Conservation (phyloP, 2,888 invertebrate genomes). For the Athripsodes cinereus region DNA sequence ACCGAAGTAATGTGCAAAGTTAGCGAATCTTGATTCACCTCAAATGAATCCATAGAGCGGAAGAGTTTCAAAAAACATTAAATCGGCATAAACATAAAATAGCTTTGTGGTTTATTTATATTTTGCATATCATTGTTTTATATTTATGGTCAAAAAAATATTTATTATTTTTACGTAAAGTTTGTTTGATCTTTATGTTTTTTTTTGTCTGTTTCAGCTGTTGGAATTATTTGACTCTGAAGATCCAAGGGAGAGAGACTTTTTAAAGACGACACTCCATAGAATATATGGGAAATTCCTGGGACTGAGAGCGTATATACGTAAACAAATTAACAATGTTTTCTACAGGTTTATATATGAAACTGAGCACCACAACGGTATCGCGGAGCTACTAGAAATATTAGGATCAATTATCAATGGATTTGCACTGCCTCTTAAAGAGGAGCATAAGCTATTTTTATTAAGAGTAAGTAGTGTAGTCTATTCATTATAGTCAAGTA, state of each 20-base stretch:
- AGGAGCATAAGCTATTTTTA: conserved; percentile 96
- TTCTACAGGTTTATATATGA: conserved; percentile 97
- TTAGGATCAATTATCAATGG: conserved; percentile 98
- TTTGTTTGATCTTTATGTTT: too few relatives aligned
- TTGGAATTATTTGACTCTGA: conserved; percentile 96
- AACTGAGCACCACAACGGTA: conserved; percentile 97
- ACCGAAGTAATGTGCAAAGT: too few relatives aligned
- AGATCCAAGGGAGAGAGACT: conserved; percentile 93
- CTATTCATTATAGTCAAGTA: too few relatives aligned
- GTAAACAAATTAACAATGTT: conserved; percentile 98
- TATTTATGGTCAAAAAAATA: too few relatives aligned
- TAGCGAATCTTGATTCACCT: too few relatives aligned
- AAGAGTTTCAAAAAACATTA: too few relatives aligned
- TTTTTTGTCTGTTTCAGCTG: conserved; percentile 59
- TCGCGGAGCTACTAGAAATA: conserved; percentile 94
- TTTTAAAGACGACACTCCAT: conserved; percentile 95
- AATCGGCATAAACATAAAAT: too few relatives aligned
- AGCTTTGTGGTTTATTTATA: too few relatives aligned
- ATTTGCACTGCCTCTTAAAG: conserved; percentile 95
- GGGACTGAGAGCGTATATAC: conserved; percentile 90
- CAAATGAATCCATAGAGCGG: too few relatives aligned
- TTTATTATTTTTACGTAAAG: too few relatives aligned
- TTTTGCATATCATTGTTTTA: too few relatives aligned
- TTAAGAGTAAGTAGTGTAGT: conserved; percentile 57
- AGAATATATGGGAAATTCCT: conserved; percentile 97